Conservation (phyloP, 1,140 invertebrate species). For the Parasteatoda tepidariorum region DNA sequence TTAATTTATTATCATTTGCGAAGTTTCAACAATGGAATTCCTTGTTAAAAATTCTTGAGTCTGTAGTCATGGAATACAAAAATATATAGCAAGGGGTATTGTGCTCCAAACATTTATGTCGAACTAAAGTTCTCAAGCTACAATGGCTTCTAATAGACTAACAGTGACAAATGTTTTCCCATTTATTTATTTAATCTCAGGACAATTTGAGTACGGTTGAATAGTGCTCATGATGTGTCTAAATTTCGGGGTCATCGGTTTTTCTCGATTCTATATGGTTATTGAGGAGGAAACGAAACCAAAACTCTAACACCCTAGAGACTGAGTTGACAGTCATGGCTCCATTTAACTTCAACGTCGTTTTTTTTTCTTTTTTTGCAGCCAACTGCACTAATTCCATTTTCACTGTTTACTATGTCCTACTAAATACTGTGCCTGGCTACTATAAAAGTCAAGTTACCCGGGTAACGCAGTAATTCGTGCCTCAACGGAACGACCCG, state of each 20-base stretch:
- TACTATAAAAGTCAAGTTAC: constrained; percentile 42
- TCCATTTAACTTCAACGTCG: constrained; percentile 28
- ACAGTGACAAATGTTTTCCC: background rate
- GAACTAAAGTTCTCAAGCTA: no score
- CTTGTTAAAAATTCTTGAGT: no score
- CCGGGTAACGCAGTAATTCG: constrained; percentile 40
- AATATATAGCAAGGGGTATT: no score
- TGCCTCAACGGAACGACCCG: constrained; percentile 35
- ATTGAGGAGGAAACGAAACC: constrained; percentile 35
- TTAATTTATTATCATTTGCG: no score
- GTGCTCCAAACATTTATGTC: no score
- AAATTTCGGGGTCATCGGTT: constrained; percentile 17
- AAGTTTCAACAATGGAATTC: no score
- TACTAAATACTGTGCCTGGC: constrained; percentile 47
- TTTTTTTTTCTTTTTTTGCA: constrained; percentile 26
- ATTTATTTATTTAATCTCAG: constrained; percentile 28
- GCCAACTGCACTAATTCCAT: constrained; percentile 48
- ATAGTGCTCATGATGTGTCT: background rate
- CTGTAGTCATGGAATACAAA: no score
- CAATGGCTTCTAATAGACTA: no score
- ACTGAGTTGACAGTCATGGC: background rate
- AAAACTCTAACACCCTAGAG: background rate
- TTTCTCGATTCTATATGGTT: background rate
- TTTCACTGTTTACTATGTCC: constrained; percentile 30
- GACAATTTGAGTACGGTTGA: background rate